Evolutionary conservation across 2,113 vertebrate genomes (phyloP), one percentile per base, ranked within the genome.

Genomic region (Cygnus atratus): DNA sequence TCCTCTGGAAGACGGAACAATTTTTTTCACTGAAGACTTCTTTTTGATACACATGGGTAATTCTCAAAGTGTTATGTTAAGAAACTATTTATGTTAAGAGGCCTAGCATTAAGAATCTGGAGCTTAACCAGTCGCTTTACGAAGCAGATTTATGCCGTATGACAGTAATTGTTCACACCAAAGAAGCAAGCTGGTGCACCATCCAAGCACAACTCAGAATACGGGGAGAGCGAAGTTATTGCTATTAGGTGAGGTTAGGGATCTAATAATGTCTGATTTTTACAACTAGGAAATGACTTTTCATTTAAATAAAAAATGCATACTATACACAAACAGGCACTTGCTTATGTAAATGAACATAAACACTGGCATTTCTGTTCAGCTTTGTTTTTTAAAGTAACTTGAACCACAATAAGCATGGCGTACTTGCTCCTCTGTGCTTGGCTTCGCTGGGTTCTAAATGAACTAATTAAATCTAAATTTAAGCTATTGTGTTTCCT

Each of bases 21-120:
- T 55, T 76, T 89, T 89, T 90, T 83, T 44, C 74, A 28, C 66
- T 94, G 76, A 54, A 66, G 81, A 21, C 11, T 50, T 89, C 59
- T 89, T 96, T 96, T 81, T 87, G 82, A 96, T 90, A 80, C 76
- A 88, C 65, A 76, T 68, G 94, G 77, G 83, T 95, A 92, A 97
- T 88, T 85, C 71, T 84, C 46, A 70, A 87, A 85, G 63, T 87
- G 84, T 93, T 87, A 82, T 68, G 87, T 85, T 92, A 95, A 95
- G 92, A 79, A 96, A 94, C 67, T 88, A 79, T 96, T 95, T 95
- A 95, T 80, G 79, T 61, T 93, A 73, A 90, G 77, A 89, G 87
- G 58, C 31, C 84, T 75, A 72, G 41, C 75, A 91, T 92, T 91
- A 85, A 82, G 63, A 83, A 81, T 78, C 67, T 44, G 25, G 48